Evolutionary conservation across 2,888 invertebrate genomes (phyloP), one percentile per base, ranked within the genome.

Genomic region (Eulithis testata): DNA sequence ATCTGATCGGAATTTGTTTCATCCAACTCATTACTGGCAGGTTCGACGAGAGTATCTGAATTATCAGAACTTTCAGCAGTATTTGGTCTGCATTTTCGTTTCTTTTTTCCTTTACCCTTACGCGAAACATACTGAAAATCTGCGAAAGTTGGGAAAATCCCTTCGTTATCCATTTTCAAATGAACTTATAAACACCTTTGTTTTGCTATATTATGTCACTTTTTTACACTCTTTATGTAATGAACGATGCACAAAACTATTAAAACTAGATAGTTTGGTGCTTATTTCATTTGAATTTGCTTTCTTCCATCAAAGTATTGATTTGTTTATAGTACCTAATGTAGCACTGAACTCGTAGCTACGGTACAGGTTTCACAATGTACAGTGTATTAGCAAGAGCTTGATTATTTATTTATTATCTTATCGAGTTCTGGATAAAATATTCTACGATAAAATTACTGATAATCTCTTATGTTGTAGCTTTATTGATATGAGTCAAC

Each of bases 81-180:
- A 51, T 62, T 63, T 31, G 47, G 4, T 43, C 36, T 60, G 11
- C 51, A 56, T 36, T 36, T 66, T 14, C 66, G 52, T 57, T 52
- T 60, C 45, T 65, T 70, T 65, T 66, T 71, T 14, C 60, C 63
- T 57, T 68, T 70, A 67, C 36, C 52, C 40, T 66, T 66, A 11
- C 66, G 56, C 14, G 56, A 59, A 44, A 62, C 45, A 8, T 43
- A 59, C 27, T 63, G 63, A 51, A 60, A 63, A 31, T 66, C 63
- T 9, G 50, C 31, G 8, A 44, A 57, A 11, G 40, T 14, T 36
- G 27, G 37, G 12, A 36, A 49, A 27, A 9, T 4, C 43, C 36
- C 60, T 2, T 21, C 36, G 43, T 60, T 55, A 51, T 45, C 59
- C 66, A 66, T 66, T 52, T 47, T 53, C 9, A 36, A 57, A n/a